Percentiles rank a stretch among this genome's conserved stretches.
phyloP scores from a whole-genome alignment of 2,888 invertebrate species.

The Rutpela maculata region DNA sequence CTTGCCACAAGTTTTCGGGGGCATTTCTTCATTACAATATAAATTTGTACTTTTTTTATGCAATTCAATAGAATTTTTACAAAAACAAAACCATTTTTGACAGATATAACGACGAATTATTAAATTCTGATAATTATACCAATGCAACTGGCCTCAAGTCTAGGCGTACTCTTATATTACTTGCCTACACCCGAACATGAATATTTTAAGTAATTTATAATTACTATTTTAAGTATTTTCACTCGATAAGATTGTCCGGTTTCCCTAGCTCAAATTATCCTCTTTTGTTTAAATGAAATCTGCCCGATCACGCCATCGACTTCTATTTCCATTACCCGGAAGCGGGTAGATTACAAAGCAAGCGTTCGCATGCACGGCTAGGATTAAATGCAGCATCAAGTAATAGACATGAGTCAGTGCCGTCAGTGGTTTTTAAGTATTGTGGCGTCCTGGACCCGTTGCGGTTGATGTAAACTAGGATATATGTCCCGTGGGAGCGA shows the following conservation, averaged over 20 bases:
- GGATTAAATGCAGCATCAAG: conserved; percentile 4
- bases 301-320: not conserved
- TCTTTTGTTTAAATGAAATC: not conserved
- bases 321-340: conserved; percentile 2
- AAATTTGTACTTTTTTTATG: too few relatives aligned
- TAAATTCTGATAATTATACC: too few relatives aligned
- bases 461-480: conserved; percentile 30
- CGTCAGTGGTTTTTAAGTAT: conserved; percentile 25
- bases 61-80: too few relatives aligned
- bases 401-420: conserved; percentile 13
- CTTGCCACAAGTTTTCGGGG: too few relatives aligned
- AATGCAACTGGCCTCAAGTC: too few relatives aligned
- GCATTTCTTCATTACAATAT: too few relatives aligned
- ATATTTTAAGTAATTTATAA: not conserved
- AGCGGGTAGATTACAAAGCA: not conserved
- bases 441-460: conserved; percentile 21
- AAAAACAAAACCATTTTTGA: too few relatives aligned
- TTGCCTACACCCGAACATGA: not conserved
- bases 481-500: conserved; percentile 42
- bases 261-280: not conserved
- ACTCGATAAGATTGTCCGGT: not conserved
- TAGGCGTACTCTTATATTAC: too few relatives aligned
- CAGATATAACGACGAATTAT: too few relatives aligned
- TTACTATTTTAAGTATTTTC: not conserved
- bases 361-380: not conserved